Evolutionary conservation across 2,797 vertebrate genomes (phyloP).

Genomic region (Corythornis leucogaster): DNA sequence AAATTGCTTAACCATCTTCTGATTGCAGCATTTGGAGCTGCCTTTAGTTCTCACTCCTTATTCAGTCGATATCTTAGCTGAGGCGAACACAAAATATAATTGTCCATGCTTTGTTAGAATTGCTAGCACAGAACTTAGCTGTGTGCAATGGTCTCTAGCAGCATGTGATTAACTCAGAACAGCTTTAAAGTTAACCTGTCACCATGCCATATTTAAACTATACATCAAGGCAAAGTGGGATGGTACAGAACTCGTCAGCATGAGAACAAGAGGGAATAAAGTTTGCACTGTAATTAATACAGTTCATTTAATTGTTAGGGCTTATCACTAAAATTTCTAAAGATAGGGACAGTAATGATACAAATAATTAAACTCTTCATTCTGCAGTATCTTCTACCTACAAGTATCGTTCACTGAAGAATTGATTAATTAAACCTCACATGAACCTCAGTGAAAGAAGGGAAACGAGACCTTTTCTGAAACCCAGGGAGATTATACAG

Average conservation of each 20-base stretch:
- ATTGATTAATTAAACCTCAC: background rate
- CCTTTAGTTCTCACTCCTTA: background rate
- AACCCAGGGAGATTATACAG: background rate
- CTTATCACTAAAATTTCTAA: conserved; percentile 7
- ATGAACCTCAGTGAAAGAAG: background rate
- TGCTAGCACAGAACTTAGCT: background rate
- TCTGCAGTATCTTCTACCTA: background rate
- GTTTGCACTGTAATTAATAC: conserved; percentile 27
- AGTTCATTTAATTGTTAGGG: conserved; percentile 16
- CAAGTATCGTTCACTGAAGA: background rate
- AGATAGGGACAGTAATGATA: background rate
- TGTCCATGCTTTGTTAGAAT: background rate
- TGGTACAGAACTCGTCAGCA: background rate
- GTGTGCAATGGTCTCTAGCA: background rate
- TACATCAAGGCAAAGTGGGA: background rate
- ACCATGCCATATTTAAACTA: background rate
- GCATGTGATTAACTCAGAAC: conserved; percentile 26
- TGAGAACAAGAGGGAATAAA: background rate
- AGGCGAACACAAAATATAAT: background rate
- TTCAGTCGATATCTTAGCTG: background rate
- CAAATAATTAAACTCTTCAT: conserved; percentile 5
- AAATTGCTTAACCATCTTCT: background rate
- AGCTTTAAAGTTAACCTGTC: conserved; percentile 20
- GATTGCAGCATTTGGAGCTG: background rate
- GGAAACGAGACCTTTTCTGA: background rate